phyloP scores from a whole-genome alignment of 2,888 invertebrate species.

The Entomobrya multifasciata region DNA sequence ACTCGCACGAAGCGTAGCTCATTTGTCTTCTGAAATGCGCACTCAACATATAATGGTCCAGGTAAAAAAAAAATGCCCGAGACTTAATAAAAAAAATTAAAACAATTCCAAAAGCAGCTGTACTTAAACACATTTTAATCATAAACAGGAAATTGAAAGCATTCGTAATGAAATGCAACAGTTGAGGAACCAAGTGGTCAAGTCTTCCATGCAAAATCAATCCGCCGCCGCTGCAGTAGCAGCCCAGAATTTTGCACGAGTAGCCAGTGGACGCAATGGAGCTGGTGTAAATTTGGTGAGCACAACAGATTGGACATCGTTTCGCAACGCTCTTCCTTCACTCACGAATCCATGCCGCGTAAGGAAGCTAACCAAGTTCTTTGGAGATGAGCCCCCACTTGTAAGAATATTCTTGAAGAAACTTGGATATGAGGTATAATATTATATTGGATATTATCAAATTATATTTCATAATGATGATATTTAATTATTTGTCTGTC shows the following conservation, averaged over 20 bases:
- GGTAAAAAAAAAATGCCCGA: slow-evolving; percentile 81
- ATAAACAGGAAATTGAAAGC: slow-evolving; percentile 89
- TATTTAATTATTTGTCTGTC: background rate
- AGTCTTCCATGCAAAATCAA: slow-evolving; percentile 76
- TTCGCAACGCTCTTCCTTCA: slow-evolving; percentile 82
- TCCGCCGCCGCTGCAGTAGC: slow-evolving; percentile 82
- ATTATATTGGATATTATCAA: too few relatives aligned
- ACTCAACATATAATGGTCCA: slow-evolving; percentile 93
- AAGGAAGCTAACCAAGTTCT: slow-evolving; percentile 94
- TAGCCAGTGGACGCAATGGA: slow-evolving; percentile 76
- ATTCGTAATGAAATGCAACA: slow-evolving; percentile 91
- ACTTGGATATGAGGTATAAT: slow-evolving; percentile 90
- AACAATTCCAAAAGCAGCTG: too few relatives aligned
- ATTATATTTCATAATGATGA: background rate
- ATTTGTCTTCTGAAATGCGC: slow-evolving; percentile 94
- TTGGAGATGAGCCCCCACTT: slow-evolving; percentile 95
- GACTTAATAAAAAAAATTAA: too few relatives aligned
- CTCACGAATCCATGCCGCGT: slow-evolving; percentile 93
- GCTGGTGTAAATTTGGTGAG: slow-evolving; percentile 71
- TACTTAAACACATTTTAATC: background rate
- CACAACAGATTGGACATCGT: slow-evolving; percentile 78
- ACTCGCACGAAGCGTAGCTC: slow-evolving; percentile 93
- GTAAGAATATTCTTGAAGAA: slow-evolving; percentile 93
- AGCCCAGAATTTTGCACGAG: slow-evolving; percentile 71
- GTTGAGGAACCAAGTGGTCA: slow-evolving; percentile 83